phyloP scores from a whole-genome alignment of 1,140 invertebrate genomes.

The Brachionus plicatilis region DNA sequence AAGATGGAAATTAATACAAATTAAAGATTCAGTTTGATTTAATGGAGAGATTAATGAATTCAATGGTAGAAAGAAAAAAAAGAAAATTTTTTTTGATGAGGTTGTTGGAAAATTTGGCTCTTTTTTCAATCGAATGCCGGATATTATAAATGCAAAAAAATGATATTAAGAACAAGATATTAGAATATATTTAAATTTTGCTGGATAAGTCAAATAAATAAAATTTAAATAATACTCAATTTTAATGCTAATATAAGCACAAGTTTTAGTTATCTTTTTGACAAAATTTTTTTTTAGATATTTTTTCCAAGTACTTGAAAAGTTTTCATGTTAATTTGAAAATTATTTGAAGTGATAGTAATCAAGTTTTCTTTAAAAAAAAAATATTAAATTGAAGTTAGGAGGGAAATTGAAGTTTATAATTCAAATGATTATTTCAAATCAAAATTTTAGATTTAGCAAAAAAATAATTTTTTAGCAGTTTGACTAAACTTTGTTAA shows the following conservation, averaged over 20 bases:
- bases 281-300: too few species aligned
- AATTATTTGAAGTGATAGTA: too few species aligned
- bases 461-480: too few species aligned
- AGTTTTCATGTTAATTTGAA: too few species aligned
- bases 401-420: too few species aligned
- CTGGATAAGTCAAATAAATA: neutral
- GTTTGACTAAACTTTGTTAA: too few species aligned
- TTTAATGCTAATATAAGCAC: neutral
- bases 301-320: too few species aligned
- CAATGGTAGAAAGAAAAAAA: neutral
- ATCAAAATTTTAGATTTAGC: too few species aligned
- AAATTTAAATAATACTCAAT: neutral
- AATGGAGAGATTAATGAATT: neutral
- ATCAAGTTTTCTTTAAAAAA: too few species aligned
- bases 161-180: neutral
- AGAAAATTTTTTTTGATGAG: neutral
- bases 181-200: neutral
- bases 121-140: neutral
- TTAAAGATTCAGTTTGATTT: neutral
- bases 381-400: too few species aligned
- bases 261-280: too few species aligned
- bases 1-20: constrained; percentile 1
- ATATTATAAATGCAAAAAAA: neutral
- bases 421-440: too few species aligned
- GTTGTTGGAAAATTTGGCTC: neutral